Percentiles rank a stretch among this genome's conserved stretches.
These are phyloP conservation scores for Siniperca undulata DNA, from an alignment of 2,797 vertebrate genomes.

Conservation along the genomic window DNA sequence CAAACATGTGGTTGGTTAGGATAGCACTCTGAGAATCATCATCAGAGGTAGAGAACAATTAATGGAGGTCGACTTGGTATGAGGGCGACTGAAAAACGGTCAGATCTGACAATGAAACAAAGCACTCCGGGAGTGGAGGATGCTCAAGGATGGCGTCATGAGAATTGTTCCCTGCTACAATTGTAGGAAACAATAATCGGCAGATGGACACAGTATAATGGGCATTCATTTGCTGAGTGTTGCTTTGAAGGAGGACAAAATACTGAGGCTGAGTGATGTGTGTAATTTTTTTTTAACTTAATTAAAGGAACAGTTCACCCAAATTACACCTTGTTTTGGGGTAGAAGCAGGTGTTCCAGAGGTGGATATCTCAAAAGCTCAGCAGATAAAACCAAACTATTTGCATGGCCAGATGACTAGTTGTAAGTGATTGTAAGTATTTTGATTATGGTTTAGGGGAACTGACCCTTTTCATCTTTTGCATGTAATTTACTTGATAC, in stretches of 20 bases:
- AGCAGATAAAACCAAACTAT: not conserved
- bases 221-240: conserved; percentile 42
- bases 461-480: not conserved
- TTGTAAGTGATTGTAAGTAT: not conserved
- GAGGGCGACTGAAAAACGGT: conserved; percentile 62
- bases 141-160: conserved; percentile 44
- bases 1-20: conserved; percentile 72
- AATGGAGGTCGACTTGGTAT: conserved; percentile 59
- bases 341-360: not conserved
- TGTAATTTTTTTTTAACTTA: not conserved
- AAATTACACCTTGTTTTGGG: not conserved
- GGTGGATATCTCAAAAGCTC: not conserved
- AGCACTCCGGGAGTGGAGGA: conserved; percentile 45
- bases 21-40: conserved; percentile 63
- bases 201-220: conserved; percentile 57
- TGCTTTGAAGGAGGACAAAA: conserved; percentile 48
- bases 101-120: conserved; percentile 73
- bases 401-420: not conserved
- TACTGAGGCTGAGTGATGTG: conserved; percentile 31
- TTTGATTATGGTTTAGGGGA: not conserved
- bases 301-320: conserved; percentile 3
- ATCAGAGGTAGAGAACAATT: conserved; percentile 75
- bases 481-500: not conserved
- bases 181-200: conserved; percentile 45
- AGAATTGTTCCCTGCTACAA: conserved; percentile 58